Evolutionary conservation across 2,113 vertebrate species (phyloP).

Genomic region (Pseudorectes ferrugineus): DNA sequence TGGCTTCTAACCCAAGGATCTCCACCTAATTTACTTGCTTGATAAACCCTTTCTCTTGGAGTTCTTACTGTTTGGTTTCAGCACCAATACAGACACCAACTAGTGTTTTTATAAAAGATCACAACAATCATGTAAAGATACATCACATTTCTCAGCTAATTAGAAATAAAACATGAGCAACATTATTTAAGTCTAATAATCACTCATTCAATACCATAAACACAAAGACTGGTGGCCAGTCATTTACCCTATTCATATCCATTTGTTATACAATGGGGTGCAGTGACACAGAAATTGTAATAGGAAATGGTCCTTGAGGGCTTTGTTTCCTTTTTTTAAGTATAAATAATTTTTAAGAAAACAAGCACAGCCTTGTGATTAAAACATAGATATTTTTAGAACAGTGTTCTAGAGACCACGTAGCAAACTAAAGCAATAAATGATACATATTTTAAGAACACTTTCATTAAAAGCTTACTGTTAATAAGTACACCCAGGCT

Average conservation of each 20-base stretch:
- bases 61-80: background rate
- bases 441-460: background rate
- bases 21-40: background rate
- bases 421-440: background rate
- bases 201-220: background rate
- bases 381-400: background rate
- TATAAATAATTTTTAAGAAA: background rate
- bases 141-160: background rate
- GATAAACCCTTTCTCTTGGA: background rate
- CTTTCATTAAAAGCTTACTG: background rate
- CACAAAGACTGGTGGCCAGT: background rate
- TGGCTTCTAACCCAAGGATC: background rate
- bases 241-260: background rate
- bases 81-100: background rate
- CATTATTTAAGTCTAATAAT: background rate
- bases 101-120: background rate
- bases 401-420: background rate
- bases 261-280: background rate
- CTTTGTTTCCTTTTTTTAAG: background rate
- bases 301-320: background rate
- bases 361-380: background rate
- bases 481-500: background rate
- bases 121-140: background rate
- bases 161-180: background rate
- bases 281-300: background rate